Evolutionary conservation across 2,888 invertebrate genomes (phyloP), one percentile per base, ranked within the genome.

Genomic region (Adelognathus sp.): DNA sequence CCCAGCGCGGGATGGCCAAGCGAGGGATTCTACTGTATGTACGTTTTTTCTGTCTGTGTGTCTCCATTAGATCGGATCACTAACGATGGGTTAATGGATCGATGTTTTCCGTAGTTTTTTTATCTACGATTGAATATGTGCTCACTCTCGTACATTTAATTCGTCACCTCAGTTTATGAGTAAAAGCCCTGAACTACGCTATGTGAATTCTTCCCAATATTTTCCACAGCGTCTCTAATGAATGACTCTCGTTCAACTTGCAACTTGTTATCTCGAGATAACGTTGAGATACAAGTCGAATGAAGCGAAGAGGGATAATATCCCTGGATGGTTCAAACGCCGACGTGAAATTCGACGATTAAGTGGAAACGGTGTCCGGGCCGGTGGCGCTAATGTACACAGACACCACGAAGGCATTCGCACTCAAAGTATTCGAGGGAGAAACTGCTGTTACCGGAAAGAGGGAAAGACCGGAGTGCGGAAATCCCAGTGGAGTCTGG

Each of bases 401-500:
- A 52, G 21, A 41, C 60, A 60, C 11, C 33, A 18, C 50, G 31
- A 41, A 39, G 50, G 36, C 33, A 61, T 24, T 44, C 31, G 58
- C 39, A 58, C 27, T 64, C 64, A 70, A 70, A 64, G 70, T 58
- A 58, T 64, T 46, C 58, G 5, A 56, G 36, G 29, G 33, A 31
- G n/a, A 14, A 58, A 46, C 41, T 27, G 44, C 56, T 33, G 54
- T 21, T 54, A 39, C 29, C 18, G 50, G 46, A 31, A 36, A 24
- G 16, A 14, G 61, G 50, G 39, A n/a, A 24, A 16, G 39, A 56
- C 33, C 31, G 64, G 18, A 64, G 64, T 46, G 33, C 58, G 58
- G 71, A 71, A 71, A 50, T 50, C 58, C 64, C 50, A 64, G 60
- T 64, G 76, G 64, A 64, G 31, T 76, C 70, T 58, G 50, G 70